Conservation (phyloP, 2,888 invertebrate genomes). For the Portevinia maculata region DNA sequence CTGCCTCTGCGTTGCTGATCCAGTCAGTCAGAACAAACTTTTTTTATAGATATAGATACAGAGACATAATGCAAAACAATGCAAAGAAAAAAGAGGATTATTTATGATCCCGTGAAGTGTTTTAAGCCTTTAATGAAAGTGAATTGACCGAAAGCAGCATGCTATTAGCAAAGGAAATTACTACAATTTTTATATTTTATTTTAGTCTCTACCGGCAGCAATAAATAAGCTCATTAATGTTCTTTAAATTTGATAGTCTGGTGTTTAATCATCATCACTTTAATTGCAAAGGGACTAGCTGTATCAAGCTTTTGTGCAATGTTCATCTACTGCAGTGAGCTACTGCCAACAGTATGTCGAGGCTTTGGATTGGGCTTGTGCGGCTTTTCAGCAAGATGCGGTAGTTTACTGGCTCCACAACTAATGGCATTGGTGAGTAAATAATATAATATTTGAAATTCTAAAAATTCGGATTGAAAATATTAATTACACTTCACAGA, state of each 20-base stretch:
- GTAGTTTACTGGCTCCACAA: conserved; percentile 81
- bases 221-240: background rate
- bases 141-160: too few species aligned
- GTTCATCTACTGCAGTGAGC: conserved; percentile 81
- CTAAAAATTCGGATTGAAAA: too few species aligned
- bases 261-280: conserved; percentile 76
- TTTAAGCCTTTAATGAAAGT: too few species aligned
- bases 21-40: too few species aligned
- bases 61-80: too few species aligned
- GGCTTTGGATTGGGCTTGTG: conserved; percentile 83
- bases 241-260: conserved; percentile 45
- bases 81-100: too few species aligned
- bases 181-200: too few species aligned
- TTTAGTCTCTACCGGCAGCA: too few species aligned
- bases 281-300: conserved; percentile 82
- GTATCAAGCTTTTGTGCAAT: conserved; percentile 83
- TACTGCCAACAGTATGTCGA: conserved; percentile 82
- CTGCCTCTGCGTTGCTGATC: too few species aligned
- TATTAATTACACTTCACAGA: conserved; percentile 10
- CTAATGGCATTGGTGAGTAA: conserved; percentile 77
- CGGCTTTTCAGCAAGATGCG: conserved; percentile 83
- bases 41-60: too few species aligned
- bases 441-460: background rate
- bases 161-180: too few species aligned
- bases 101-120: too few species aligned